Evolutionary conservation across 2,888 invertebrate species (phyloP), one percentile per base, ranked within the genome.

Genomic region (Spatulosminthurus flaviceps): DNA sequence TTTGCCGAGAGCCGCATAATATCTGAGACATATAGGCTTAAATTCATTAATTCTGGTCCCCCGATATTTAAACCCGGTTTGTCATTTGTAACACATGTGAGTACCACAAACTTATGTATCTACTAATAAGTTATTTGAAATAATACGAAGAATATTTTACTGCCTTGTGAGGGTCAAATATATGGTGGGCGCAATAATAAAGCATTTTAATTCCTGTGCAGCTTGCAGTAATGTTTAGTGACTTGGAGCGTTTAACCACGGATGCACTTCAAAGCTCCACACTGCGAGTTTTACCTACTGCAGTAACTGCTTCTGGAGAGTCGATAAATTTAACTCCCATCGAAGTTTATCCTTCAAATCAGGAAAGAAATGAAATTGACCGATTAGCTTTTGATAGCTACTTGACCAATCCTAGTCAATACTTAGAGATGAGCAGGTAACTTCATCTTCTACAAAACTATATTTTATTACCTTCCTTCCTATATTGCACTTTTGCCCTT

Each of bases 21-120:
- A 81, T 87, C 87, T 78, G 87, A 88, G 34, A 86, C 87, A 19
- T 85, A 89, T 21, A 87, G 87, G 77, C 86, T 90, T 1, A 86
- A 87, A 78, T 89, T 90, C 85, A 86, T 90, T 0, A 90, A 90
- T 0, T 87, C 88, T 34, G 86, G 86, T 28, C 88, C 90, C 0
- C 87, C 89, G 79, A 87, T 90, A 51, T 90, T 90, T 86, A 90
- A 90, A 84, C 90, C 90, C 11, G 88, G 89, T 74, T 88, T 89
- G 85, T 88, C 89, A 0, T 88, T 90, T 83, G 87, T 88, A 73
- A 87, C 88, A 26, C 88, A 89, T 85, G 90, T 90, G 87, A 87
- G 88, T 86, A 72, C 43, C 16, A 19, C 16, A n/a, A 9, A 11
- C n/a, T 9, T 51, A 51, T 51, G 5, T 34, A 4, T 9, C 4